Percentiles rank a stretch among this genome's conserved stretches.
Evolutionary conservation across 2,888 invertebrate species (phyloP).

Genomic region (Alsophila aescularia): DNA sequence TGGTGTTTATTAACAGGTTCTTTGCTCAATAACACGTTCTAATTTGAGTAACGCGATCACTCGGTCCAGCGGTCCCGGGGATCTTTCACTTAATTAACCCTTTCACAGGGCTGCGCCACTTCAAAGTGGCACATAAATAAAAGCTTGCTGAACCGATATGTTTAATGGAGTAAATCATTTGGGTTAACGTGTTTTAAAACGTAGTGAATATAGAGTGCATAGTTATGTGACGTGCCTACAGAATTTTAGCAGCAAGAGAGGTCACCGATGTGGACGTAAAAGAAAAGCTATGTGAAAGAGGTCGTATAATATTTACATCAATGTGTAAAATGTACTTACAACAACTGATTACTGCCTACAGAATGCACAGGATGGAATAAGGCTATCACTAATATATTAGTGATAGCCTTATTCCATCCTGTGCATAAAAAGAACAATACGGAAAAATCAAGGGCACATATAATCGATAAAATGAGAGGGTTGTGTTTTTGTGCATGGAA

Average conservation of each 20-base stretch:
- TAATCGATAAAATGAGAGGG: too few species aligned
- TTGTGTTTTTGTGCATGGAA: too few species aligned
- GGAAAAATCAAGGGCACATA: too few species aligned
- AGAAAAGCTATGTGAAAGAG: background rate
- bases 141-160: conserved; percentile 59
- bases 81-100: conserved; percentile 82
- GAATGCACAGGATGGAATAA: too few species aligned
- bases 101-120: conserved; percentile 70
- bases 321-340: too few species aligned
- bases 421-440: too few species aligned
- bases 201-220: conserved; percentile 20
- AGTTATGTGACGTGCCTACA: background rate
- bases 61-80: conserved; percentile 65
- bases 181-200: conserved; percentile 58
- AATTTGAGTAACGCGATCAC: conserved; percentile 79
- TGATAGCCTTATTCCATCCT: too few species aligned
- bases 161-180: conserved; percentile 61
- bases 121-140: conserved; percentile 78
- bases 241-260: background rate
- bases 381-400: too few species aligned
- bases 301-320: too few species aligned
- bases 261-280: background rate
- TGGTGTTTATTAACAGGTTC: conserved; percentile 60
- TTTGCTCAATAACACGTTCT: conserved; percentile 78
- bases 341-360: too few species aligned